Evolutionary conservation across 2,113 vertebrate species (phyloP), one percentile per base, ranked within the genome.

Genomic region (Eurypyga helias): DNA sequence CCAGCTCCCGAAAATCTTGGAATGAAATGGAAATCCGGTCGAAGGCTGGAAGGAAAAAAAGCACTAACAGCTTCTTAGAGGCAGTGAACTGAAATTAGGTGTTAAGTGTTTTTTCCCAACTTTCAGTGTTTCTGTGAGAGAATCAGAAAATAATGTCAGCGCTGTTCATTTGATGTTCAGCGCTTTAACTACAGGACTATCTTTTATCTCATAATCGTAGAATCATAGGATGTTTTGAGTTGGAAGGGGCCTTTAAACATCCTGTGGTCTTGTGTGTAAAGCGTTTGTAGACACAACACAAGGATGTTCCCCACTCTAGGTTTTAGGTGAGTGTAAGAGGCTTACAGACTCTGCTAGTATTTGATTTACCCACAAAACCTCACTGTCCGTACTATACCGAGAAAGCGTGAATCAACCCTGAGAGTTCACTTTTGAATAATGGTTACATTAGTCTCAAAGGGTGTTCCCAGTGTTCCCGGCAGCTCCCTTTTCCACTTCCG

Each of bases 151-250:
- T 48, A 81, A 23, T 0, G 0, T 65, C 10, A 43, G 12, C 17
- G 54, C 10, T n/a, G 10, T 72, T 78, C 15, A 15, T 65, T 57
- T 38, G 26, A 34, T 0, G 0, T 61, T 62, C 20, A 36, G 16
- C n/a, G 18, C 13, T 89, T 78, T 61, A 69, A 34, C 13, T 52
- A 21, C 8, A 51, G 52, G 18, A 6, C 43, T 62, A 0, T 43
- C 17, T 76, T 89, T 67, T 38, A 7, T 52, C 19, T 90, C 26
- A 21, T 57, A 89, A 38, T 60, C 15, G 41, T 20, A 80, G 36
- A 62, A 34, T 79, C 4, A 2, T 21, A 9, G 46, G 36, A 57
- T 45, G 19, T 31, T 81, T 81, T 66, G 18, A 3, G 24, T 79
- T 61, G 29, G 25, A 89, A 65, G 25, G 23, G 10, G 46, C 34